phyloP scores from a whole-genome alignment of 2,888 invertebrate species.

The Agonum fuliginosum region DNA sequence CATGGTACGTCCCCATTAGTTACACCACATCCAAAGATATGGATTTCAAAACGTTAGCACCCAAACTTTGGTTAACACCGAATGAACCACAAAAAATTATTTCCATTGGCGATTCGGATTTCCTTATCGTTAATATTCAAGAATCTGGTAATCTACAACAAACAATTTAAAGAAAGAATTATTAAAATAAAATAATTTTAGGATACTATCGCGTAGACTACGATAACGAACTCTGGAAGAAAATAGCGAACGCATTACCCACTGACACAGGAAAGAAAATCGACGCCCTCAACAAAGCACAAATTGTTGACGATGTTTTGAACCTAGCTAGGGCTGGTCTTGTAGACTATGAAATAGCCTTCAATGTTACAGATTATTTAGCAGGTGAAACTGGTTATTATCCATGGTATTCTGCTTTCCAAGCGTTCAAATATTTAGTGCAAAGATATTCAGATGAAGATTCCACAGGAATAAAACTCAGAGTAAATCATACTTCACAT shows the following conservation, averaged over 20 bases:
- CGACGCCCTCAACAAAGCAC: slow-evolving; percentile 82
- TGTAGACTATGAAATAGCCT: slow-evolving; percentile 77
- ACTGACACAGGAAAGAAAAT: slow-evolving; percentile 73
- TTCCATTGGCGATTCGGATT: slow-evolving; percentile 70
- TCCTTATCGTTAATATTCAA: slow-evolving; percentile 81
- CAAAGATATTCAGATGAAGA: slow-evolving; percentile 66
- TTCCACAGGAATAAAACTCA: slow-evolving; percentile 63
- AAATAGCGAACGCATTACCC: slow-evolving; percentile 73
- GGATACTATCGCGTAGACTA: slow-evolving; percentile 83
- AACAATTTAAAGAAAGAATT: background rate
- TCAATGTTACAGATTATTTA: slow-evolving; percentile 82
- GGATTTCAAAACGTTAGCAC: slow-evolving; percentile 70
- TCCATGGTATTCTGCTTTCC: slow-evolving; percentile 85
- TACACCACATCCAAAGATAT: slow-evolving; percentile 72
- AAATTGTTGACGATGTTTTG: slow-evolving; percentile 86
- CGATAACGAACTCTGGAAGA: slow-evolving; percentile 76
- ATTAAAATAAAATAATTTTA: slow-evolving; percentile 66
- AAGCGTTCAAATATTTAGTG: slow-evolving; percentile 70
- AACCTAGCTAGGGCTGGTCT: slow-evolving; percentile 82
- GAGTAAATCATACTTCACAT: slow-evolving; percentile 2
- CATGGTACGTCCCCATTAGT: slow-evolving; percentile 75
- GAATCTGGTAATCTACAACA: slow-evolving; percentile 76
- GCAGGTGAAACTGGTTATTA: slow-evolving; percentile 80
- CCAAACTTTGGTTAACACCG: slow-evolving; percentile 68
- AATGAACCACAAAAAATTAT: slow-evolving; percentile 20